phyloP scores from a whole-genome alignment of 2,113 vertebrate species.

The Acanthisitta chloris region DNA sequence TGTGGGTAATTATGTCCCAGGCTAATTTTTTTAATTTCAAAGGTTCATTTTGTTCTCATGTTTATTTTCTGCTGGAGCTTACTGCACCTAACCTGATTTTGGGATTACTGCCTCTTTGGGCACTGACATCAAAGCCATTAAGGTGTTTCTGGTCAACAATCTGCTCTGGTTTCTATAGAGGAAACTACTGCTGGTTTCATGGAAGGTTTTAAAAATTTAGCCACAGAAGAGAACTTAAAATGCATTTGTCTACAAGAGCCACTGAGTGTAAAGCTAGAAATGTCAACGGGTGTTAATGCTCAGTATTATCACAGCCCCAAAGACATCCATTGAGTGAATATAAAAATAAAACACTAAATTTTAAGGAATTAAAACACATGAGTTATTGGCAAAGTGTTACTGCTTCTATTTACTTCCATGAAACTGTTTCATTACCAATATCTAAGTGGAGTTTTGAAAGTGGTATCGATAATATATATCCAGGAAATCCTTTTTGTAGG shows the following conservation, averaged over 20 bases:
- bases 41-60: background rate
- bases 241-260: background rate
- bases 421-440: background rate
- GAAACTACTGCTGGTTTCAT: background rate
- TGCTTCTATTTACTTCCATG: background rate
- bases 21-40: background rate
- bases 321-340: background rate
- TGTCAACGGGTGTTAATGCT: fast-evolving
- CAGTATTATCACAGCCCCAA: background rate
- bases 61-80: background rate
- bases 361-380: background rate
- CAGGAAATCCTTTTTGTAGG: background rate
- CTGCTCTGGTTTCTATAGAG: background rate
- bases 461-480: no score
- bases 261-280: background rate
- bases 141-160: background rate
- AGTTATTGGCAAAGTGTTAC: background rate
- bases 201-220: background rate
- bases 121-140: slow-evolving; percentile 21
- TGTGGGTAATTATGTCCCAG: background rate
- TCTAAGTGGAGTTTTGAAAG: background rate
- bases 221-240: background rate
- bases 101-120: slow-evolving; percentile 33
- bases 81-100: slow-evolving; percentile 7
- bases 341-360: background rate